Evolutionary conservation across 2,797 vertebrate genomes (phyloP).

Genomic region (Heliangelus exortis): DNA sequence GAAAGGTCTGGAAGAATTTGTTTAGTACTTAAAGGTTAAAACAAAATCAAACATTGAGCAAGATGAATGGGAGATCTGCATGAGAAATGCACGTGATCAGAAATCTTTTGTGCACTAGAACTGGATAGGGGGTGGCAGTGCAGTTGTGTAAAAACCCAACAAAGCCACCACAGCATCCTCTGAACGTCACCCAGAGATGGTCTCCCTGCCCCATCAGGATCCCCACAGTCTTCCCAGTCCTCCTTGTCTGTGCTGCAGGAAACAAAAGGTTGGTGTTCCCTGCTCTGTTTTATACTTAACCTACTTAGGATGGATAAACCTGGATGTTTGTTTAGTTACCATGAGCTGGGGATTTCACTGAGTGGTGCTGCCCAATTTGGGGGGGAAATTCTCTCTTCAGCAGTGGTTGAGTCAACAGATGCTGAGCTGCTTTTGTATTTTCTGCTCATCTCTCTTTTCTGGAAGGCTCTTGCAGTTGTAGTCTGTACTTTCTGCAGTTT

Average conservation of each 20-base stretch:
- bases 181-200: background rate
- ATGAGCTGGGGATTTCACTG: background rate
- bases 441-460: constrained; percentile 1
- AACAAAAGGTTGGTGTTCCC: constrained; percentile 19
- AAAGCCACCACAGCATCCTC: background rate
- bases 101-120: background rate
- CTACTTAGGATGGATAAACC: background rate
- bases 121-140: background rate
- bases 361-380: background rate
- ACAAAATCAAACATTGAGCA: background rate
- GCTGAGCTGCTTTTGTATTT: background rate
- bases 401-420: constrained; percentile 4
- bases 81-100: background rate
- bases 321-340: background rate
- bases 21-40: background rate
- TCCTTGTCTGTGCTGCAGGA: background rate
- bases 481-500: constrained; percentile 1
- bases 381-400: background rate
- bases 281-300: background rate
- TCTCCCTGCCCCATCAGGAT: background rate
- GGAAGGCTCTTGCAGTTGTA: constrained; percentile 10
- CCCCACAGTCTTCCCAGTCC: background rate
- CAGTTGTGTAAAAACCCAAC: accelerated
- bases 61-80: background rate
- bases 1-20: background rate